Percentiles rank a stretch among this genome's conserved stretches.
Conservation (phyloP, 1,140 invertebrate species). For the Hermetia illucens region DNA sequence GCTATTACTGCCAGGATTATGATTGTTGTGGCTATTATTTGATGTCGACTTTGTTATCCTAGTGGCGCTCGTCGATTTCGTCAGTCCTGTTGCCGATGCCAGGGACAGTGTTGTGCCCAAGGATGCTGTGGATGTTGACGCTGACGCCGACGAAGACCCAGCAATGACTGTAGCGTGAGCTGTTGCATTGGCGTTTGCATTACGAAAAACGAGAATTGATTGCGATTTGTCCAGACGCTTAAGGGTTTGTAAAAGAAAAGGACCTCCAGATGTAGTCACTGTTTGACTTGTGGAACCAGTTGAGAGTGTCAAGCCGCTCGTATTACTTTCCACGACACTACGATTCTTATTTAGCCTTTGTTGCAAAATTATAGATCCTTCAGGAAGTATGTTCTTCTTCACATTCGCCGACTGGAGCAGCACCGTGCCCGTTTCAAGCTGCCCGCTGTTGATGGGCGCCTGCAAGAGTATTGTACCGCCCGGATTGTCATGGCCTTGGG, state of each 20-base stretch:
- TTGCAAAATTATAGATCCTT: slow-evolving; percentile 7
- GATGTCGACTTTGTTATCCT: not conserved
- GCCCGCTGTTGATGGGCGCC: slow-evolving; percentile 21
- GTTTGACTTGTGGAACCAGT: slow-evolving; percentile 13
- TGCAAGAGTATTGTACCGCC: slow-evolving; percentile 24
- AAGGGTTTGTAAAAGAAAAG: slow-evolving; percentile 27
- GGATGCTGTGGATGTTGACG: slow-evolving; percentile 1
- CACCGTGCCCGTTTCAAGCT: not conserved
- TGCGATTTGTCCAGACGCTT: slow-evolving; percentile 29
- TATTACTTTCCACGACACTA: not conserved
- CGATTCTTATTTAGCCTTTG: slow-evolving; percentile 4
- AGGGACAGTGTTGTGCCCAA: slow-evolving; percentile 4
- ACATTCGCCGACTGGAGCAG: not conserved
- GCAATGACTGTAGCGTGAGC: not conserved
- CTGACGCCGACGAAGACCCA: slow-evolving; percentile 5
- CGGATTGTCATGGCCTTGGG: slow-evolving; percentile 1
- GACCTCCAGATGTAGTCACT: slow-evolving; percentile 19
- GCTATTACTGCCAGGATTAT: slow-evolving; percentile 6
- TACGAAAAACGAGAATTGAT: slow-evolving; percentile 28
- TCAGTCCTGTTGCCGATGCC: slow-evolving; percentile 6
- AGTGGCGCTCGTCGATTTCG: slow-evolving; percentile 9
- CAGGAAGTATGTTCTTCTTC: slow-evolving; percentile 3
- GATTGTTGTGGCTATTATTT: slow-evolving; percentile 4
- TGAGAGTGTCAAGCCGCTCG: not conserved
- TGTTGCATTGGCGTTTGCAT: slow-evolving; percentile 11